These are phyloP conservation scores for Momotus momota DNA, from an alignment of 2,797 vertebrate species.

Conservation along the genomic window DNA sequence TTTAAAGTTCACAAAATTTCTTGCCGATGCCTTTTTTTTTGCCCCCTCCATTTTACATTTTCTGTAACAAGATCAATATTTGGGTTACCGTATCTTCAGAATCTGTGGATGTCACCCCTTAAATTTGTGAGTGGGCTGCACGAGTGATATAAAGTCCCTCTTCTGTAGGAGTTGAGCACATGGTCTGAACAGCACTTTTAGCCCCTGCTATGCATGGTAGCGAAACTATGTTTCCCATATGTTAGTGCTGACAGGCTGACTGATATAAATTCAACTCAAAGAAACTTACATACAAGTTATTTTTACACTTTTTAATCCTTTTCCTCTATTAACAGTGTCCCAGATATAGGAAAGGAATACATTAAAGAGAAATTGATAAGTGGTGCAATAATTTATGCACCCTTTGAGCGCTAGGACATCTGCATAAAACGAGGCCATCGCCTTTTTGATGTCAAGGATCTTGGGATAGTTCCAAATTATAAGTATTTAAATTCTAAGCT, in stretches of 20 bases:
- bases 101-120: conserved; percentile 58
- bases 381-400: conserved; percentile 74
- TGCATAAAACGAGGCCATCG: conserved; percentile 57
- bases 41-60: conserved; percentile 6
- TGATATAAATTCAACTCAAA: conserved; percentile 73
- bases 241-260: conserved; percentile 75
- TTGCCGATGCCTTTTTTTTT: conserved; percentile 7
- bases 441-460: conserved; percentile 66
- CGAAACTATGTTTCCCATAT: conserved; percentile 71
- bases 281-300: conserved; percentile 74
- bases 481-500: conserved; percentile 66
- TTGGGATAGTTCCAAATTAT: conserved; percentile 65
- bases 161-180: conserved; percentile 73
- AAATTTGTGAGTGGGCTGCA: conserved; percentile 62
- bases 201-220: conserved; percentile 65
- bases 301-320: conserved; percentile 64
- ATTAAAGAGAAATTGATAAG: conserved; percentile 72
- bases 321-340: conserved; percentile 55
- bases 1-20: background rate
- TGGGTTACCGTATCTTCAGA: conserved; percentile 51
- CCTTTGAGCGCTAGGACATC: conserved; percentile 63
- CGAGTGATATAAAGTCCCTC: conserved; percentile 61
- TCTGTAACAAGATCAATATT: conserved; percentile 51
- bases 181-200: conserved; percentile 71
- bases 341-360: conserved; percentile 65